phyloP scores from a whole-genome alignment of 2,888 invertebrate genomes.

The Oeneis ivallda region DNA sequence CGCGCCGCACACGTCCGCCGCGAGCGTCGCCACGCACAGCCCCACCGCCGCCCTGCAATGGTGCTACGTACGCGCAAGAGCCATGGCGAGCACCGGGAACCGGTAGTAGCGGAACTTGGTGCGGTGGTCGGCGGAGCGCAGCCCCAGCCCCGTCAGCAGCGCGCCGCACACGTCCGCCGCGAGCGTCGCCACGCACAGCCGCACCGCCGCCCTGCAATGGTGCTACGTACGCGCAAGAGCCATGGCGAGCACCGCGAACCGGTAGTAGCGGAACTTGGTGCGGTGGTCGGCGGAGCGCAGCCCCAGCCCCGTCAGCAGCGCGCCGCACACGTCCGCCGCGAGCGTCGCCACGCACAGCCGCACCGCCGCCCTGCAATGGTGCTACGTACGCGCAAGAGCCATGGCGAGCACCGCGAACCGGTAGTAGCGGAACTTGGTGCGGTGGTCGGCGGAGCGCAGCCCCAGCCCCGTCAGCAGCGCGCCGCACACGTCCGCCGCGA shows the following conservation, averaged over 20 bases:
- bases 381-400: conserved; percentile 92
- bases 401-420: conserved; percentile 96
- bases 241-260: conserved; percentile 96
- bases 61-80: conserved; percentile 90
- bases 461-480: conserved; percentile 95
- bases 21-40: conserved; percentile 93
- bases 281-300: conserved; percentile 94
- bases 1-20: conserved; percentile 94
- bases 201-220: conserved; percentile 88
- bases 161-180: conserved; percentile 94
- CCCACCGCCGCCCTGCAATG: conserved; percentile 89
- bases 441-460: conserved; percentile 93
- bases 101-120: conserved; percentile 97
- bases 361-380: conserved; percentile 87
- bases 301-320: conserved; percentile 93
- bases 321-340: conserved; percentile 93
- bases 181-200: conserved; percentile 93
- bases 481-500: conserved; percentile 93
- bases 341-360: conserved; percentile 95
- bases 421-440: conserved; percentile 97
- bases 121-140: conserved; percentile 94
- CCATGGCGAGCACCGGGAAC: conserved; percentile 96
- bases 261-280: conserved; percentile 96
- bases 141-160: conserved; percentile 92
- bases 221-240: conserved; percentile 91